phyloP scores from a whole-genome alignment of 2,113 vertebrate species.

The Arvicanthis niloticus region DNA sequence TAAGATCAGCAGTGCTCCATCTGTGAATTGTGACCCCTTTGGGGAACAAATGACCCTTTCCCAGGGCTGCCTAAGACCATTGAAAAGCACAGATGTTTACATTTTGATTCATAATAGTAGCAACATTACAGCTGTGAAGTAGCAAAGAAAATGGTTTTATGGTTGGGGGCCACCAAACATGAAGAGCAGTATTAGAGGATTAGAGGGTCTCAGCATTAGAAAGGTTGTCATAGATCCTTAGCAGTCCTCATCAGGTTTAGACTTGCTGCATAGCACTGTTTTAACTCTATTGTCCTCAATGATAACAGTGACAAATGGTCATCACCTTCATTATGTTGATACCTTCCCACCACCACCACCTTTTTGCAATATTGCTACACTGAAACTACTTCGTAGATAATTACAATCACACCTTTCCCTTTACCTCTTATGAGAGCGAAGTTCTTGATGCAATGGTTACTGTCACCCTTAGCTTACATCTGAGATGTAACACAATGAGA shows the following conservation, averaged over 20 bases:
- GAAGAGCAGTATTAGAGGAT: not conserved
- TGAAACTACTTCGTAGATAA: not conserved
- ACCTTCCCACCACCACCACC: accelerated
- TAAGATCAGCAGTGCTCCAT: not conserved
- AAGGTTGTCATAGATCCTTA: not conserved
- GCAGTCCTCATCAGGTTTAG: not conserved
- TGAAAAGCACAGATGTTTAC: not conserved
- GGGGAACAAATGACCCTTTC: not conserved
- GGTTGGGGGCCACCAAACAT: not conserved
- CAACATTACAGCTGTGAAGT: not conserved
- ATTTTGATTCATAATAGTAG: not conserved
- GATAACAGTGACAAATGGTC: not conserved
- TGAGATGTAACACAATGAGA: not conserved
- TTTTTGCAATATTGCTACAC: not conserved
- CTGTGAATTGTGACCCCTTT: not conserved
- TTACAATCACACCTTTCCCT: not conserved
- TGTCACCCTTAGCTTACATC: not conserved
- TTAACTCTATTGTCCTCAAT: not conserved
- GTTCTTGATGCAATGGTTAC: not conserved
- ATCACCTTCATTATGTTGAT: not conserved
- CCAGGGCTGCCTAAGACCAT: not conserved
- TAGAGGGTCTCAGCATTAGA: not conserved
- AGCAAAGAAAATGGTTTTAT: not conserved
- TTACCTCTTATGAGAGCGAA: not conserved
- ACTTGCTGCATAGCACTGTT: not conserved